phyloP scores from a whole-genome alignment of 2,888 invertebrate species.

The Chironomus riparius region DNA sequence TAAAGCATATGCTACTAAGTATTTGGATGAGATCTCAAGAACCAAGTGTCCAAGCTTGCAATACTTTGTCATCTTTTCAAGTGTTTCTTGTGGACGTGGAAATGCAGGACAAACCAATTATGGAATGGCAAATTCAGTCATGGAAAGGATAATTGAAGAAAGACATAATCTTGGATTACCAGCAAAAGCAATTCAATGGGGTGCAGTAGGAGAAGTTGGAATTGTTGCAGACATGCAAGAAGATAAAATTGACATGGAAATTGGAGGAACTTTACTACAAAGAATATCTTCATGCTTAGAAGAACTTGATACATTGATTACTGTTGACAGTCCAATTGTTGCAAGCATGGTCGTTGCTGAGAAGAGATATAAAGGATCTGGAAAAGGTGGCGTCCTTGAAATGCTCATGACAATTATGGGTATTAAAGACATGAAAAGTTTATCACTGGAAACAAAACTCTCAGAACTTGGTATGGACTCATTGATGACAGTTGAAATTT shows the following conservation, averaged over 20 bases:
- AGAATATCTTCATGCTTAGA: slow-evolving; percentile 72
- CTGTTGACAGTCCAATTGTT: slow-evolving; percentile 59
- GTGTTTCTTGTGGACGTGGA: slow-evolving; percentile 83
- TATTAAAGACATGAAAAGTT: slow-evolving; percentile 57
- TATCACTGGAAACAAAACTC: slow-evolving; percentile 61
- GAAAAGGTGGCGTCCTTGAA: slow-evolving; percentile 45
- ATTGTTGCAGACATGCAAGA: slow-evolving; percentile 68
- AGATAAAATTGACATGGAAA: slow-evolving; percentile 57
- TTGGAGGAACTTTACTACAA: slow-evolving; percentile 77
- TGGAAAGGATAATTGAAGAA: slow-evolving; percentile 79
- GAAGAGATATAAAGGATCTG: slow-evolving; percentile 54
- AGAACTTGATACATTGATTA: slow-evolving; percentile 63
- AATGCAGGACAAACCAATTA: slow-evolving; percentile 88
- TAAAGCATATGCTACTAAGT: slow-evolving; percentile 68
- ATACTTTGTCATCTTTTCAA: slow-evolving; percentile 85
- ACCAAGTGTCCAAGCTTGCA: slow-evolving; percentile 48
- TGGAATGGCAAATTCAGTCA: slow-evolving; percentile 80
- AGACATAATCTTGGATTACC: slow-evolving; percentile 61
- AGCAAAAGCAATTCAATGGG: slow-evolving; percentile 84
- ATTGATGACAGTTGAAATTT: slow-evolving; percentile 94
- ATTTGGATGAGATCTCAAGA: slow-evolving; percentile 61
- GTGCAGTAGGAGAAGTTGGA: slow-evolving; percentile 83
- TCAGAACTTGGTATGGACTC: slow-evolving; percentile 95
- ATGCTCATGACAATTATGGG: slow-evolving; percentile 50
- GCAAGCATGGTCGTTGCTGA: slow-evolving; percentile 82